Base-by-base conservation (phyloP, 1,140 invertebrate species). In the Apis dorsata region DNA sequence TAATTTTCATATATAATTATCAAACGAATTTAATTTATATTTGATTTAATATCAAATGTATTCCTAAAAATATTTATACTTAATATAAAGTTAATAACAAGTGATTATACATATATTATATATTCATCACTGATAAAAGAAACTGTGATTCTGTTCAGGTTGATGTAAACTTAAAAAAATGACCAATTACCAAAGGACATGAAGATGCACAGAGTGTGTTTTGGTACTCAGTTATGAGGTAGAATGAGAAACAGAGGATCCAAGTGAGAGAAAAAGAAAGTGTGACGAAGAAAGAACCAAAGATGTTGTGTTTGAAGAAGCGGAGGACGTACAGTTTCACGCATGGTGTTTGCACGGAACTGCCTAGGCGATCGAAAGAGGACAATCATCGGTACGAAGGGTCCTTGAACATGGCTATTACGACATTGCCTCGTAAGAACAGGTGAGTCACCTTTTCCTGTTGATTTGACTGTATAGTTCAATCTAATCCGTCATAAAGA, bases 251-350 rank as follows among this genome's bases (percentile, higher is more conserved):
- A 53, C 28, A 44, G 15, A 57, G 24, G 11, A 8, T 24, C 13
- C 15, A 51, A 59, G 72, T 44, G 72, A 17, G 34, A 59, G 28
- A 62, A 12, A 62, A 24, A 28, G 66, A 69, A 10, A 49, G 19
- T 13, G 44, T 34, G 69, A 44, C 12, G 44, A 28, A 68, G 10
- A 72, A 19, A 69, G 65, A 59, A 84, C 53, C 69, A 76, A 90
- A 85, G 65, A 92, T 92, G 91, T 79, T 92, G 85, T 92, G 91
- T 79, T 68, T 92, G 51, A 92, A 92, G 83, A 92, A 92, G 69
- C 81, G 91, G 9, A 88, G 91, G 24, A 91, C 91, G 60, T 92
- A 92, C 84, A 92, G 91, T 77, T 91, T 92, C 84, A 92, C 91
- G 63, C 91, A 91, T 83, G 90, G 90, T 65, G 85, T 88, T 34